A percentile compares a stretch with the other conserved stretches of the same genome.
These are phyloP conservation scores for Wiebesia pumilae DNA, from an alignment of 1,140 invertebrate genomes.

Conservation along the genomic window DNA sequence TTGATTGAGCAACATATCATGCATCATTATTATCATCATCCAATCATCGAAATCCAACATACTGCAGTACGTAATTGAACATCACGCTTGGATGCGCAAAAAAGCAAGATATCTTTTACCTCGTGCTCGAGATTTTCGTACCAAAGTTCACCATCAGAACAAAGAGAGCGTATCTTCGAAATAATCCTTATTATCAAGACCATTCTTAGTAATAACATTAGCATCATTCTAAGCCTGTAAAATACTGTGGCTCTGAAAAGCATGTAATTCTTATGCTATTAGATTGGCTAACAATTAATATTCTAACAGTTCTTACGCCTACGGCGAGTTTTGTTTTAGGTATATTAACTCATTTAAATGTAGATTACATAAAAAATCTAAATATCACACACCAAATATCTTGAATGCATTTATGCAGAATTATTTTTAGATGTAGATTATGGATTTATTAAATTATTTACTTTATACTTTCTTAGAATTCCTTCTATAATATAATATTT, in stretches of 20 bases:
- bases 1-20: neutral
- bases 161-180: neutral
- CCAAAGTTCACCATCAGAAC: neutral
- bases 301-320: neutral
- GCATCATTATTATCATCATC: neutral
- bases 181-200: neutral
- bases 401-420: neutral
- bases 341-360: neutral
- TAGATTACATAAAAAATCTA: neutral
- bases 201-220: neutral
- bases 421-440: neutral
- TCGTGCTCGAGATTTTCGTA: neutral
- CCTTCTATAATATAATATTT: too few relatives aligned
- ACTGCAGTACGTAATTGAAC: neutral
- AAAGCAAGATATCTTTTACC: neutral
- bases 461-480: too few relatives aligned
- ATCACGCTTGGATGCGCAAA: neutral
- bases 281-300: neutral
- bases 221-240: too few relatives aligned
- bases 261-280: conserved; percentile 13
- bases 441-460: neutral
- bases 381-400: neutral
- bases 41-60: neutral
- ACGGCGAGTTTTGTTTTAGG: neutral
- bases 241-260: too few relatives aligned